phyloP scores from a whole-genome alignment of 2,888 invertebrate species.

The Thecocarcelia acutangulata region DNA sequence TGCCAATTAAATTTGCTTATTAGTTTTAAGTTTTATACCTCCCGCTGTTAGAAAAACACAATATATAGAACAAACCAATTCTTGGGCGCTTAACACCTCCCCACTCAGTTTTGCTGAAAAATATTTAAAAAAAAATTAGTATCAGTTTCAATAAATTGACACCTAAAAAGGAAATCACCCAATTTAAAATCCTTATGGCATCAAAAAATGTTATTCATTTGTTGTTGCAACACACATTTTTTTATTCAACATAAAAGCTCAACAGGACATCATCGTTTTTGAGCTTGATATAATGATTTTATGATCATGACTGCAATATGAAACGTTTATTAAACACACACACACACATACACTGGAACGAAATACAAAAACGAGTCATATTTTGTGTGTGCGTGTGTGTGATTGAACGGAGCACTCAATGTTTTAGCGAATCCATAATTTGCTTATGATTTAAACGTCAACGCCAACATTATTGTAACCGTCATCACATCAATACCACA shows the following conservation, averaged over 20 bases:
- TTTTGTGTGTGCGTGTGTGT: neutral
- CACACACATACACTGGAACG: constrained; percentile 9
- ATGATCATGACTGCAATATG: constrained; percentile 58
- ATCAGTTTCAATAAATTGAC: constrained; percentile 66
- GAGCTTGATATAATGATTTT: constrained; percentile 58
- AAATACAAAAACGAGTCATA: constrained; percentile 14
- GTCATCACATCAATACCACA: constrained; percentile 26
- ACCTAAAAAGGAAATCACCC: constrained; percentile 59
- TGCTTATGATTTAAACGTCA: constrained; percentile 66
- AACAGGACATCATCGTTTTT: constrained; percentile 68
- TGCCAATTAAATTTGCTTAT: too few species aligned
- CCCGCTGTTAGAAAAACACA: constrained; percentile 39
- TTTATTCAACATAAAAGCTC: constrained; percentile 68
- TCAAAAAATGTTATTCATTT: constrained; percentile 21
- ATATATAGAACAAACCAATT: constrained; percentile 33
- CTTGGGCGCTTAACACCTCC: constrained; percentile 57
- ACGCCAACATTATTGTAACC: constrained; percentile 34
- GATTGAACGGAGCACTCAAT: neutral
- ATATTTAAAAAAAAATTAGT: constrained; percentile 25
- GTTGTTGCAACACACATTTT: constrained; percentile 17
- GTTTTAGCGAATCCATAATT: constrained; percentile 59
- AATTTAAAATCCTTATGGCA: constrained; percentile 42
- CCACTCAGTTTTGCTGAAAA: constrained; percentile 15
- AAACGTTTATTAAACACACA: constrained; percentile 55
- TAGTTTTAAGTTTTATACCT: constrained; percentile 13